A percentile compares a stretch with the other conserved stretches of the same genome.
Conservation (phyloP, 2,888 invertebrate species). For the Eristalinus aeneus region DNA sequence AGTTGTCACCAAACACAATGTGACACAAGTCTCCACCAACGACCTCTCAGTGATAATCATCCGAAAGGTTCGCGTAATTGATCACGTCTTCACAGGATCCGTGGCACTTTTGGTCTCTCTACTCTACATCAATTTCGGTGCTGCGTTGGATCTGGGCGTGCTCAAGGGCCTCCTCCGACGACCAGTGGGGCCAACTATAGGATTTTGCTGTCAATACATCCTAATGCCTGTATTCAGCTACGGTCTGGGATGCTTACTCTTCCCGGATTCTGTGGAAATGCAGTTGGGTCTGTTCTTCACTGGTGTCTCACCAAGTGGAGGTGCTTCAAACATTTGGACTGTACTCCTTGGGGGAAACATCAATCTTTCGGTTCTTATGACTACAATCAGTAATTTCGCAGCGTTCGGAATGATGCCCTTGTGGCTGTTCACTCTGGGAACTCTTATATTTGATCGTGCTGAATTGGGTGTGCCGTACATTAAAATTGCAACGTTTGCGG, state of each 20-base stretch:
- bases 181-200: constrained; percentile 90
- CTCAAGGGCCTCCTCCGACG: constrained; percentile 77
- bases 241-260: constrained; percentile 86
- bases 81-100: constrained; percentile 87
- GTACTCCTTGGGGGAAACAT: constrained; percentile 95
- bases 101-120: constrained; percentile 89
- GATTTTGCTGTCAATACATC: constrained; percentile 89
- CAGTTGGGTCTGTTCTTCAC: constrained; percentile 94
- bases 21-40: constrained; percentile 73
- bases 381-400: constrained; percentile 92
- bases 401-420: constrained; percentile 96
- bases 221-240: constrained; percentile 94
- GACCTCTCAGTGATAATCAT: constrained; percentile 83
- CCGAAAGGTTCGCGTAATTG: constrained; percentile 85
- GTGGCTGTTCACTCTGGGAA: constrained; percentile 94
- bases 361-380: constrained; percentile 97
- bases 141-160: constrained; percentile 87
- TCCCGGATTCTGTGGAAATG: constrained; percentile 86
- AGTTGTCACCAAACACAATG: constrained; percentile 73
- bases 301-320: constrained; percentile 95
- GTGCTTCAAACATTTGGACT: constrained; percentile 98
- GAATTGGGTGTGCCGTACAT: constrained; percentile 89
- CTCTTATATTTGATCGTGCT: constrained; percentile 87
- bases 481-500: constrained; percentile 88
- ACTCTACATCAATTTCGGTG: constrained; percentile 95